Evolutionary conservation across 2,797 vertebrate genomes (phyloP), one percentile per base, ranked within the genome.

Genomic region (Sciurus carolinensis): DNA sequence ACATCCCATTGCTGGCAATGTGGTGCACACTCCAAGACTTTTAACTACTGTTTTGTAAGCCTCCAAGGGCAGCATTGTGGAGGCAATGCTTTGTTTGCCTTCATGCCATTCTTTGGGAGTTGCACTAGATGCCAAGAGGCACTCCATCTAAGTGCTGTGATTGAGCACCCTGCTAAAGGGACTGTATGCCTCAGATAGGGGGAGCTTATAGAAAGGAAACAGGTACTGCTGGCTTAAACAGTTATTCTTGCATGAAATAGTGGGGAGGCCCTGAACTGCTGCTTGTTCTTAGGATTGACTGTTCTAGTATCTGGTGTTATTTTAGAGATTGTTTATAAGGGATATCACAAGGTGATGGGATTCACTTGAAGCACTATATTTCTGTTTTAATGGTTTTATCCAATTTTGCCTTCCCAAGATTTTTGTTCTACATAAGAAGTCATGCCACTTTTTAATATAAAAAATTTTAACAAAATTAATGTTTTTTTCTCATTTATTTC

Each of bases 1-100:
- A 97, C 95, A 98, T 98, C 98, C 98, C 98, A 98, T 98, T 98
- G 98, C 98, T 92, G 98, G 98, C 98, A 98, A 98, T 98, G 98
- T 96, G 98, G 97, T 98, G 97, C 97, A 97, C 97, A 98, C 98
- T 98, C 96, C 67, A 88, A 88, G 96, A 97, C 97, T 97, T 54
- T 89, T 97, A 97, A 97, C 97, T 97, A 86, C 96, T 96, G 81
- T 97, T 96, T 93, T 94, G 87, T 98, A 91, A 98, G 59, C 87
- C 82, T 97, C 97, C 93, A 83, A 73, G 76, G 96, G 95, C 64
- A 77, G 95, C 95, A 86, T 91, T 94, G 88, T 81, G 81, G 86
- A 72, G 88, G 84, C 92, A 92, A 17, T 92, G 87, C 93, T 96
- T 95, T 86, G 66, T 76, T 97, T 95, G 95, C 92, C 92, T 98